phyloP scores from a whole-genome alignment of 1,140 invertebrate genomes.

The Hycleus phaleratus region DNA sequence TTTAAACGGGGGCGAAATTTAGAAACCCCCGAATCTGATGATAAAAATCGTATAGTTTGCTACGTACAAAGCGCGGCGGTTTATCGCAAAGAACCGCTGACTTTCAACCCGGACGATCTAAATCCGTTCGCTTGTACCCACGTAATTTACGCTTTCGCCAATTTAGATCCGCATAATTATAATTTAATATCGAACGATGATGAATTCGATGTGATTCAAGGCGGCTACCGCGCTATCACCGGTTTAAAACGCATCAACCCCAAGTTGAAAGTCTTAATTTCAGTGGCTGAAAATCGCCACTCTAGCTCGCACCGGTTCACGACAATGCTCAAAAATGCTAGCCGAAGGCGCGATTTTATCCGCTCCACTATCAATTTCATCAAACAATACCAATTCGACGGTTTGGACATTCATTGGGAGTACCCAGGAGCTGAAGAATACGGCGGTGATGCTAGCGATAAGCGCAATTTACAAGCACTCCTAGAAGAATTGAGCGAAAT shows the following conservation, averaged over 20 bases:
- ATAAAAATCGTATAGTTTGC: conserved; percentile 50
- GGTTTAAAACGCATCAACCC: conserved; percentile 44
- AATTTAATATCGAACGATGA: conserved; percentile 51
- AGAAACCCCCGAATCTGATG: conserved; percentile 4
- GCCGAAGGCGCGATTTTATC: conserved; percentile 48
- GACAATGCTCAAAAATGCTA: conserved; percentile 44
- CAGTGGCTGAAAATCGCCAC: conserved; percentile 44
- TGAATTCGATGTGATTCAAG: conserved; percentile 51
- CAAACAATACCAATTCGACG: conserved; percentile 51
- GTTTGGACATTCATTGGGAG: conserved; percentile 54
- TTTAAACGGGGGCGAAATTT: conserved; percentile 14
- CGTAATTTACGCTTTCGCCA: conserved; percentile 71
- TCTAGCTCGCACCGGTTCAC: conserved; percentile 45
- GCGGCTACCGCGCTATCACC: conserved; percentile 48
- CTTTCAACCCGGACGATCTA: conserved; percentile 56
- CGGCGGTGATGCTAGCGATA: conserved; percentile 43
- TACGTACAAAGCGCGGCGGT: conserved; percentile 59
- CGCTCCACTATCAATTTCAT: conserved; percentile 51
- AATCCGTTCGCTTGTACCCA: conserved; percentile 70
- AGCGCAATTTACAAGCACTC: conserved; percentile 33
- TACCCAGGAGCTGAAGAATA: conserved; percentile 49
- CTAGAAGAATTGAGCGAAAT: conserved; percentile 47
- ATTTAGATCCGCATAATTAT: conserved; percentile 55
- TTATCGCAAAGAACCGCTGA: conserved; percentile 58
- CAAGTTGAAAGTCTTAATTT: conserved; percentile 47